A percentile compares a stretch with the other conserved stretches of the same genome.
Conservation (phyloP, 2,888 invertebrate species). For the Aradus depressus region DNA sequence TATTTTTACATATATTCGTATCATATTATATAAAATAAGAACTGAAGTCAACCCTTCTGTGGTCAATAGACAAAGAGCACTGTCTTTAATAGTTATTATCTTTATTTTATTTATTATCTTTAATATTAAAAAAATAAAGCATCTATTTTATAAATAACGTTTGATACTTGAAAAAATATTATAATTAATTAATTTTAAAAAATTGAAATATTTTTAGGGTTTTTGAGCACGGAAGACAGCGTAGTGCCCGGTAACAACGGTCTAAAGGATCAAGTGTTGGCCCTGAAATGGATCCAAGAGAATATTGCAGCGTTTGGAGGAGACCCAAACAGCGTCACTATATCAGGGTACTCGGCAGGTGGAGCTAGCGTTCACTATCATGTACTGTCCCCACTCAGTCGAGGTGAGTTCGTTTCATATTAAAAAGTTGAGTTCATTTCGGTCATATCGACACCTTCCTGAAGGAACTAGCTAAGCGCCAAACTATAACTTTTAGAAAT, state of each 20-base stretch:
- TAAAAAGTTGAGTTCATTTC: no score
- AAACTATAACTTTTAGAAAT: no score
- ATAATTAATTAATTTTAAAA: background rate
- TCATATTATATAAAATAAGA: no score
- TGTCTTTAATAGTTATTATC: no score
- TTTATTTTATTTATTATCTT: no score
- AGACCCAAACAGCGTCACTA: slow-evolving; percentile 53
- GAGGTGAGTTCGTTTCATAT: slow-evolving; percentile 41
- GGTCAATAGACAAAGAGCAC: no score
- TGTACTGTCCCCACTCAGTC: slow-evolving; percentile 50
- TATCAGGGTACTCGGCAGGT: slow-evolving; percentile 44
- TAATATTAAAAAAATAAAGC: no score
- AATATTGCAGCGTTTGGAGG: slow-evolving; percentile 34
- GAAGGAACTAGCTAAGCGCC: no score
- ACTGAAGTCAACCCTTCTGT: no score
- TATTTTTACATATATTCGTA: no score
- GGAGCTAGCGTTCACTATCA: slow-evolving; percentile 52
- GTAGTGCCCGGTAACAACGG: slow-evolving; percentile 58
- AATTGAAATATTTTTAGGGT: slow-evolving; percentile 41
- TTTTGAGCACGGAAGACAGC: slow-evolving; percentile 60
- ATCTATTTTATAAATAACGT: background rate
- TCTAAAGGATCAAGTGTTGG: slow-evolving; percentile 58
- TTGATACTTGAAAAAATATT: background rate
- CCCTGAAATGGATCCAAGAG: slow-evolving; percentile 55
- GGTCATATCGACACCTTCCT: no score